Evolutionary conservation across 2,888 invertebrate species (phyloP).

Genomic region (Crioceris asparagi): DNA sequence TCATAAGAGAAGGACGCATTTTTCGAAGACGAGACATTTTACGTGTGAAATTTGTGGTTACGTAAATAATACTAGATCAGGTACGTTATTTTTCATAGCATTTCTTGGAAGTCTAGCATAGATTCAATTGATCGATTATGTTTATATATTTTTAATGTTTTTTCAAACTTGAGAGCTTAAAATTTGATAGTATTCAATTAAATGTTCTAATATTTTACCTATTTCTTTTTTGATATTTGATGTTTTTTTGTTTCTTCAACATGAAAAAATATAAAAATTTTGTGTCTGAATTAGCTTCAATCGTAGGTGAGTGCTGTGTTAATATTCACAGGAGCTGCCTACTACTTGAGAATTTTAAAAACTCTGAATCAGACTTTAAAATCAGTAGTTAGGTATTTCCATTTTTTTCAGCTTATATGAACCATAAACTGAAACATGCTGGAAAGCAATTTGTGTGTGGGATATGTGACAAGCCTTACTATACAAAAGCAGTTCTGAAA

Average conservation of each 20-base stretch:
- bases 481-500: conserved; percentile 57
- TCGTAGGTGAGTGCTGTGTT: no score
- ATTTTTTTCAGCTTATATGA: conserved; percentile 16
- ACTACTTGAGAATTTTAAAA: no score
- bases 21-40: conserved; percentile 11
- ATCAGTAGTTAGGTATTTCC: no score
- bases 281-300: no score
- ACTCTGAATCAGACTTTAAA: no score
- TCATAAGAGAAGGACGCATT: conserved; percentile 17
- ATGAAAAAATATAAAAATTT: no score
- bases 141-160: background rate
- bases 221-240: background rate
- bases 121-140: no score
- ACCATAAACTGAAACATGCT: conserved; percentile 35
- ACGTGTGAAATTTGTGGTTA: conserved; percentile 24
- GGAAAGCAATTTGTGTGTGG: conserved; percentile 46
- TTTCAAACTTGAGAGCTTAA: no score
- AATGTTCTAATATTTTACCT: no score
- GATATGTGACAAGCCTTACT: conserved; percentile 58
- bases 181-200: no score
- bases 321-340: no score
- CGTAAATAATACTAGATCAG: conserved; percentile 17
- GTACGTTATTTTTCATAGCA: conserved; percentile 11
- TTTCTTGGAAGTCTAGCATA: no score
- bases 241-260: background rate